phyloP scores from a whole-genome alignment of 2,113 vertebrate species.

The Meleagris gallopavo region DNA sequence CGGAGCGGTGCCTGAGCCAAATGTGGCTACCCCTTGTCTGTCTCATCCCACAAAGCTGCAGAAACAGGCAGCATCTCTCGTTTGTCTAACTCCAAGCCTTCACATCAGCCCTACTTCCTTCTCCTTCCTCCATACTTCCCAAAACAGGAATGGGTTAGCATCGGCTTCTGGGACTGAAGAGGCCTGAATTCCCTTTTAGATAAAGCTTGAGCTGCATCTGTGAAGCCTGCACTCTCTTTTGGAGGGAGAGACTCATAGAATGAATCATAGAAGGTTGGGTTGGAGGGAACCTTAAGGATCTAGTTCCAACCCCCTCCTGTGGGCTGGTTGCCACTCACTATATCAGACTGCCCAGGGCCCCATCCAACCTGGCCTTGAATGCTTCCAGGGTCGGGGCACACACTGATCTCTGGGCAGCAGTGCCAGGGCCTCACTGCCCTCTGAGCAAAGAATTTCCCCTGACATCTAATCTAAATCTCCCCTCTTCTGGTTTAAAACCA shows the following conservation, averaged over 20 bases:
- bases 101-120: background rate
- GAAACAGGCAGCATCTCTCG: background rate
- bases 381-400: too few species aligned
- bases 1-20: rapidly evolving
- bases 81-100: background rate
- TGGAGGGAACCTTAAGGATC: too few species aligned
- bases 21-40: background rate
- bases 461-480: too few species aligned
- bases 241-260: background rate
- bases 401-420: too few species aligned
- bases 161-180: background rate
- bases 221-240: background rate
- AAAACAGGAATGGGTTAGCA: background rate
- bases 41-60: background rate
- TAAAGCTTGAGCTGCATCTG: background rate
- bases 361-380: too few species aligned
- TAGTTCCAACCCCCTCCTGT: too few species aligned
- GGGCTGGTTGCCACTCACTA: too few species aligned
- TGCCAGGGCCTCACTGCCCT: too few species aligned
- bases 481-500: too few species aligned
- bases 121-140: background rate
- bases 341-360: too few species aligned
- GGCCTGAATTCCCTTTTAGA: background rate
- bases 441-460: too few species aligned
- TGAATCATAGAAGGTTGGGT: too few species aligned